These are phyloP conservation scores for Sterna hirundo DNA, from an alignment of 2,113 vertebrate genomes.

Conservation along the genomic window DNA sequence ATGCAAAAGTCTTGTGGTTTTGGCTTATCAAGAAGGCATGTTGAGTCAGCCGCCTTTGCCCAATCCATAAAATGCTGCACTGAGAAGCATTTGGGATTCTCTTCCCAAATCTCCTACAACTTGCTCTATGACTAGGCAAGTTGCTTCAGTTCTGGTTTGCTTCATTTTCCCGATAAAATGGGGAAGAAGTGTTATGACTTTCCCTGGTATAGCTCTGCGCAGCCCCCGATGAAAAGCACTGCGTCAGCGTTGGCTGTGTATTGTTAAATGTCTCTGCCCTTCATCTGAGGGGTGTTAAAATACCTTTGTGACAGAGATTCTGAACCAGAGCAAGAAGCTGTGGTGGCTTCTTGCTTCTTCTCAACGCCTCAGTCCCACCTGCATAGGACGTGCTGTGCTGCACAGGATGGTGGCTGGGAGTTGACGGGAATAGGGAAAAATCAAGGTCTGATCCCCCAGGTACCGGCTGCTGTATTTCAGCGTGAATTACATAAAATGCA, in stretches of 20 bases:
- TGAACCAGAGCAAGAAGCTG: background rate
- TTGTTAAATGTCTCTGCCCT: background rate
- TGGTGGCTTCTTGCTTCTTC: background rate
- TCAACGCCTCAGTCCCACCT: background rate
- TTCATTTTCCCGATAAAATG: background rate
- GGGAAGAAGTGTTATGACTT: background rate
- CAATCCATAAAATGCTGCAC: background rate
- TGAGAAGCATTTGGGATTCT: background rate
- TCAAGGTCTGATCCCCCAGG: background rate
- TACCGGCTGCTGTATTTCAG: background rate
- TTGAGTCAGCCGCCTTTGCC: background rate
- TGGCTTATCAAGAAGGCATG: background rate
- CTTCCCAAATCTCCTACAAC: background rate
- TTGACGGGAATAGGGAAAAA: background rate
- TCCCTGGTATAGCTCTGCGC: background rate
- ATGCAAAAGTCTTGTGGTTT: background rate
- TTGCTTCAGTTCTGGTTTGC: background rate
- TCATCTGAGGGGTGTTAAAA: background rate
- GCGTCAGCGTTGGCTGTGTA: background rate
- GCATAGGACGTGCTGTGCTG: background rate
- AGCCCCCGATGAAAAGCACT: rapidly evolving
- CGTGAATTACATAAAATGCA: background rate
- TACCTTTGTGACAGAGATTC: background rate
- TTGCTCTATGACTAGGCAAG: background rate
- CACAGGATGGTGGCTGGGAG: background rate